Base-by-base conservation (phyloP, 2,888 invertebrate genomes). In the Apeira syringaria region DNA sequence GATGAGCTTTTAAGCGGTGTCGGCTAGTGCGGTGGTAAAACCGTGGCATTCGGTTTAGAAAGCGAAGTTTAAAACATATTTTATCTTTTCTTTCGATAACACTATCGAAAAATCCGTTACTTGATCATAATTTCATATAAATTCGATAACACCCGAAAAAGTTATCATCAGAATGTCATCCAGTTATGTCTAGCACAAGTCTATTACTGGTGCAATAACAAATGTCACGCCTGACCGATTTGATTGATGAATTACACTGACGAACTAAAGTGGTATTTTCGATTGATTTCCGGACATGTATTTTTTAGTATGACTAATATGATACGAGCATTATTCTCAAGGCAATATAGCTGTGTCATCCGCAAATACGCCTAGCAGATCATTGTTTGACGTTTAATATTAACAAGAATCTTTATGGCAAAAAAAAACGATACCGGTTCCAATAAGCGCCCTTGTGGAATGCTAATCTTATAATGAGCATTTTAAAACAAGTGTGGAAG, bases 61-160 rank as follows among this genome's bases (percentile, higher is more conserved):
- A 15, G 15, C 4, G 15, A 20, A 1, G 7, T 20, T 20, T 20
- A 6, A 20, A 20, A 20, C 20, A 2, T 15, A 15, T 15, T 15
- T 20, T 1, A 20, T 2, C 20, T 20, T 7, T 7, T 30, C 11
- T 18, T 18, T 11, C 12, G n/a, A 1, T 24, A 24, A 8, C 5
- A 4, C n/a, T 22, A 11, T 12, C 12, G 5, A n/a, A n/a, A n/a
- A n/a, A n/a, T 17, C 2, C n/a, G 22, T 34, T 41, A 38, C 50
- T 47, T 55, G 52, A 60, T 53, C 56, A 5, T n/a, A n/a, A n/a
- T 56, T 56, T 50, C 27, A 40, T 27, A 36, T 22, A 30, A 29
- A 33, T 34, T 30, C 22, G 15, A 44, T 37, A 8, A 38, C 24
- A 24, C 9, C 9, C 22, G 24, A 35, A 39, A 25, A 38, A 34